Conservation (phyloP, 2,888 invertebrate species). For the Drosophila ochracea region DNA sequence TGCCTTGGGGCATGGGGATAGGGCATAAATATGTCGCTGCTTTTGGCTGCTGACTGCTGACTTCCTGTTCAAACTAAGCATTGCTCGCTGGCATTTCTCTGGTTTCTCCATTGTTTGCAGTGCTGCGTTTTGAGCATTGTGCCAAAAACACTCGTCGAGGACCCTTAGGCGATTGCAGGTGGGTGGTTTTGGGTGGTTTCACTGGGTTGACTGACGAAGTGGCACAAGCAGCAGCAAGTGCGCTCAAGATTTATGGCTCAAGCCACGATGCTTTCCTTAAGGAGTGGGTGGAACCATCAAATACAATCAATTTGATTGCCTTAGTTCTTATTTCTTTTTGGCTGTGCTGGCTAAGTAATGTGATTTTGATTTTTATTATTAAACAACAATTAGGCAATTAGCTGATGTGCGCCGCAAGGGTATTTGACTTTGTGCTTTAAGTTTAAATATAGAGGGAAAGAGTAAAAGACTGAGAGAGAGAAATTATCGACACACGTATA, state of each 20-base stretch:
- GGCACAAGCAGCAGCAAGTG: slow-evolving; percentile 57
- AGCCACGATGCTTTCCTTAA: slow-evolving; percentile 39
- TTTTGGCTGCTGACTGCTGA: slow-evolving; percentile 10
- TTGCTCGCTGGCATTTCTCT: slow-evolving; percentile 27
- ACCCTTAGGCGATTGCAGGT: slow-evolving; percentile 69
- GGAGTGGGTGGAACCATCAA: slow-evolving; percentile 57
- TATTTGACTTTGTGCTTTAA: slow-evolving; percentile 7
- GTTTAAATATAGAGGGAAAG: not conserved
- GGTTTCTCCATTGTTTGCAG: slow-evolving; percentile 52
- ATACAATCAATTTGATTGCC: slow-evolving; percentile 79
- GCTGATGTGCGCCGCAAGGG: slow-evolving; percentile 39
- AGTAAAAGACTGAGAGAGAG: not conserved
- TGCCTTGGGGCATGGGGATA: slow-evolving; percentile 44
- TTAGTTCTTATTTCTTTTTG: slow-evolving; percentile 24
- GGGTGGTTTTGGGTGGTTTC: slow-evolving; percentile 31
- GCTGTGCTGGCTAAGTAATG: slow-evolving; percentile 53
- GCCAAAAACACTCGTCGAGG: slow-evolving; percentile 58
- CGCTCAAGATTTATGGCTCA: slow-evolving; percentile 76
- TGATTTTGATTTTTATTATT: slow-evolving; percentile 64
- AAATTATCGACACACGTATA: slow-evolving; percentile 23
- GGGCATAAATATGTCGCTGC: slow-evolving; percentile 61
- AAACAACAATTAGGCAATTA: slow-evolving; percentile 72
- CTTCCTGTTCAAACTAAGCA: slow-evolving; percentile 15
- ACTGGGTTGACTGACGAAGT: not conserved
- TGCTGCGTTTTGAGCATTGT: slow-evolving; percentile 77